Conservation (phyloP, 2,888 invertebrate species). For the Agriotes lineatus region DNA sequence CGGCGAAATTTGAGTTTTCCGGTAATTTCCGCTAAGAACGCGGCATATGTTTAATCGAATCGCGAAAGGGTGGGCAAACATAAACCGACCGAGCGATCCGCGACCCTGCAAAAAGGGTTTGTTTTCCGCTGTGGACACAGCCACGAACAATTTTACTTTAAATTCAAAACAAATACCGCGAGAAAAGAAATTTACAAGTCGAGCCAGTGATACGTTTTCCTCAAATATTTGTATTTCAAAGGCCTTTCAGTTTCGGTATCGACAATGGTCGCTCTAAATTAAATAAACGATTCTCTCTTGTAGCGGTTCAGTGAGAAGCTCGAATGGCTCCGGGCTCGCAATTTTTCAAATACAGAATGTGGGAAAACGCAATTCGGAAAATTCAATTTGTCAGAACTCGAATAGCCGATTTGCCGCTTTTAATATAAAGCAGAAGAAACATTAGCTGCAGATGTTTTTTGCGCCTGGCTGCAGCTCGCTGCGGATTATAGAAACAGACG, state of each 20-base stretch:
- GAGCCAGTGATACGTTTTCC: constrained; percentile 45
- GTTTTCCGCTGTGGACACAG: constrained; percentile 30
- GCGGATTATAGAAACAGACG: constrained; percentile 11
- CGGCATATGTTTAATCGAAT: constrained; percentile 19
- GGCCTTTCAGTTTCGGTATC: constrained; percentile 48
- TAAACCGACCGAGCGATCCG: constrained; percentile 15
- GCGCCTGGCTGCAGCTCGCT: constrained; percentile 28
- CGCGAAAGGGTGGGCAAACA: constrained; percentile 19
- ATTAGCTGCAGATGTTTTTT: constrained; percentile 43
- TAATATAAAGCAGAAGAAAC: constrained; percentile 45
- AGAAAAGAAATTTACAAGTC: constrained; percentile 44
- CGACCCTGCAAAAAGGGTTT: constrained; percentile 24
- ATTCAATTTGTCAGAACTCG: constrained; percentile 54
- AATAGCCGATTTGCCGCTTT: constrained; percentile 45
- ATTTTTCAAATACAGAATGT: constrained; percentile 56
- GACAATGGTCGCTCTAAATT: constrained; percentile 44
- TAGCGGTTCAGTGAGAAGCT: constrained; percentile 49
- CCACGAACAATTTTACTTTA: constrained; percentile 44
- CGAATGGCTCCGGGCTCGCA: constrained; percentile 54
- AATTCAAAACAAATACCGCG: constrained; percentile 46
- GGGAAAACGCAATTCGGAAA: constrained; percentile 55
- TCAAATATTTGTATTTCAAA: constrained; percentile 56
- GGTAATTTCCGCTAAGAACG: background rate
- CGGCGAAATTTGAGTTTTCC: constrained; percentile 4
- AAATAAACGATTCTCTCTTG: constrained; percentile 48